Percentiles rank a stretch among this genome's conserved stretches.
These are phyloP conservation scores for Chymomyza caudatula DNA, from an alignment of 2,888 invertebrate genomes.

Conservation along the genomic window DNA sequence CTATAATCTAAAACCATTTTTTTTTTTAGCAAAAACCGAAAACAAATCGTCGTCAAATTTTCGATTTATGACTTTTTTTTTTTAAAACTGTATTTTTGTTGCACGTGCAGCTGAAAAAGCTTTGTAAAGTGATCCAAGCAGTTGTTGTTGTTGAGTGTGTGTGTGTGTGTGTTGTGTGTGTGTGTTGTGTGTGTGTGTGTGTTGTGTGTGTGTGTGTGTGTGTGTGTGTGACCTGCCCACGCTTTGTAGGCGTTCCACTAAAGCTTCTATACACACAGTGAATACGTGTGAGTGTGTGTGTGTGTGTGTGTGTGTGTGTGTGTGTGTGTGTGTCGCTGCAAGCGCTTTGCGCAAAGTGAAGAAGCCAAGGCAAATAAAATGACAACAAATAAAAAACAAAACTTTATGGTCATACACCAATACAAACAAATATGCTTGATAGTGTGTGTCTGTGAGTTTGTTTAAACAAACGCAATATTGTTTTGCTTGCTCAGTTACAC, in stretches of 20 bases:
- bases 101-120: constrained; percentile 9
- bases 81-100: background rate
- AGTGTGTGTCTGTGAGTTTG: background rate
- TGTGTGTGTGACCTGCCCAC: background rate
- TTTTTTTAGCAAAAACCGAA: constrained; percentile 33
- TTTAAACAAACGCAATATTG: background rate
- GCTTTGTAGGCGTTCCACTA: background rate
- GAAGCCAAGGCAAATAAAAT: constrained; percentile 52
- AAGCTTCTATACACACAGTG: background rate
- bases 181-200: background rate
- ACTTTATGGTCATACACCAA: constrained; percentile 41
- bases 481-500: background rate
- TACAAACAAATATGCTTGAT: background rate
- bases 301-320: background rate
- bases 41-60: constrained; percentile 47
- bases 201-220: background rate
- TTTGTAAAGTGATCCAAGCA: background rate
- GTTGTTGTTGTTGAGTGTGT: background rate
- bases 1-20: background rate
- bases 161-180: background rate
- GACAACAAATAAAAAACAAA: constrained; percentile 53
- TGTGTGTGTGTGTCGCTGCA: constrained; percentile 7
- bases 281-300: background rate
- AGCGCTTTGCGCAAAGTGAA: constrained; percentile 37
- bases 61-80: background rate